Conservation (phyloP, 2,888 invertebrate species). For the Eilema griseolum region DNA sequence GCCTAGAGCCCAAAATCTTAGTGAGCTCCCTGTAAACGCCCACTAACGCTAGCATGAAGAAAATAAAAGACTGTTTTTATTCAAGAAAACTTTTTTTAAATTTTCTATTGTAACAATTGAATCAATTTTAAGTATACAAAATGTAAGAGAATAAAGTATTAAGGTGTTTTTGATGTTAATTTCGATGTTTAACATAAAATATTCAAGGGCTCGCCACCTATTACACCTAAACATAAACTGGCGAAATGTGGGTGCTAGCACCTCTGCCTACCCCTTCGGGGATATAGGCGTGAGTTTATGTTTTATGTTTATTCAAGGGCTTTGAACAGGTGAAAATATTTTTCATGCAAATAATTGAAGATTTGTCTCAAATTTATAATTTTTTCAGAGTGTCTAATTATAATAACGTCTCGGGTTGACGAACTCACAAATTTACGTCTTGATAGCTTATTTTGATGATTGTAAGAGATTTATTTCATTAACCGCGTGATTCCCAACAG, state of each 20-base stretch:
- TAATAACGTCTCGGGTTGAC: background rate
- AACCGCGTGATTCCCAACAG: too few relatives aligned
- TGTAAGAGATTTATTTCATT: background rate
- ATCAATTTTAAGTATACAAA: background rate
- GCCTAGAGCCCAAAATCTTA: background rate
- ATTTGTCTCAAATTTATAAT: background rate
- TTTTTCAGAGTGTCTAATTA: background rate
- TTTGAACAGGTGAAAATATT: background rate
- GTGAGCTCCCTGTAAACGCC: too few relatives aligned
- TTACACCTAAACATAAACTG: too few relatives aligned
- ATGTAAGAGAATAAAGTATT: background rate
- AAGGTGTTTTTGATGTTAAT: background rate
- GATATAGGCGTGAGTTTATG: too few relatives aligned
- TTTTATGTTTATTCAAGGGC: too few relatives aligned
- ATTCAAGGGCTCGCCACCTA: background rate
- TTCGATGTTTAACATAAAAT: conserved; percentile 1
- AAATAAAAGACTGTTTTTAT: background rate
- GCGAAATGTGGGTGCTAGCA: too few relatives aligned
- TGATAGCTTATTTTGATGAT: background rate
- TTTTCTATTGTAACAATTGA: background rate
- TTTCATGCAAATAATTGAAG: background rate
- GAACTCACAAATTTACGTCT: background rate
- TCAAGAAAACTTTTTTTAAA: background rate
- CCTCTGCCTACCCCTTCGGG: too few relatives aligned
- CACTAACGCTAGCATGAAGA: background rate